phyloP scores from a whole-genome alignment of 2,888 invertebrate species.

The Clitarchus hookeri region DNA sequence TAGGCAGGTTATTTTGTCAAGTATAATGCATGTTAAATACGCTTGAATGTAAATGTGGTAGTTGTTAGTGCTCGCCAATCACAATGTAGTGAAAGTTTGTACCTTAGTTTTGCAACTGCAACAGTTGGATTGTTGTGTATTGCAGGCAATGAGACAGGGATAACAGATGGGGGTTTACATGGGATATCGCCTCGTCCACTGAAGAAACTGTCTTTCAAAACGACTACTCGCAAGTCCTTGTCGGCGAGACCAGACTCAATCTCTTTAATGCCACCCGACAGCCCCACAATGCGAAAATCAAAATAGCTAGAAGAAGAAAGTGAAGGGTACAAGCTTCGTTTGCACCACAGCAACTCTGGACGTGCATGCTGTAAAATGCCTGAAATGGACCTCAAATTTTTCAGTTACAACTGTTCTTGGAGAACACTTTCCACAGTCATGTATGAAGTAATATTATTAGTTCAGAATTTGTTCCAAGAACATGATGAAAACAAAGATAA shows the following conservation, averaged over 20 bases:
- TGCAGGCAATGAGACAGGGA: constrained; percentile 50
- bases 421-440: not conserved
- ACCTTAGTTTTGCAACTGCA: constrained; percentile 40
- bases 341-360: not conserved
- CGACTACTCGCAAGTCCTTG: constrained; percentile 47
- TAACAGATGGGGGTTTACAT: constrained; percentile 50
- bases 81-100: not conserved
- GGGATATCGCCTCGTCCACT: constrained; percentile 70
- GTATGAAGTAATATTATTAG: not conserved
- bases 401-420: not conserved
- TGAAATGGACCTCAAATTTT: not conserved
- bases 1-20: too few species aligned
- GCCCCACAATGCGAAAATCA: constrained; percentile 48
- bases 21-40: too few species aligned
- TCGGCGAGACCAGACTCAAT: constrained; percentile 40
- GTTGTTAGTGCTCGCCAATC: too few species aligned
- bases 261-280: constrained; percentile 48
- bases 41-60: too few species aligned
- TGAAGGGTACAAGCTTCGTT: not conserved
- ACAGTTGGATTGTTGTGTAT: constrained; percentile 60
- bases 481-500: not conserved
- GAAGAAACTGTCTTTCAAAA: constrained; percentile 71
- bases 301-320: constrained; percentile 41
- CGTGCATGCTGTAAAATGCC: not conserved
- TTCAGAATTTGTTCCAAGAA: constrained; percentile 14